phyloP scores from a whole-genome alignment of 2,888 invertebrate genomes.

The Clivina fossor region DNA sequence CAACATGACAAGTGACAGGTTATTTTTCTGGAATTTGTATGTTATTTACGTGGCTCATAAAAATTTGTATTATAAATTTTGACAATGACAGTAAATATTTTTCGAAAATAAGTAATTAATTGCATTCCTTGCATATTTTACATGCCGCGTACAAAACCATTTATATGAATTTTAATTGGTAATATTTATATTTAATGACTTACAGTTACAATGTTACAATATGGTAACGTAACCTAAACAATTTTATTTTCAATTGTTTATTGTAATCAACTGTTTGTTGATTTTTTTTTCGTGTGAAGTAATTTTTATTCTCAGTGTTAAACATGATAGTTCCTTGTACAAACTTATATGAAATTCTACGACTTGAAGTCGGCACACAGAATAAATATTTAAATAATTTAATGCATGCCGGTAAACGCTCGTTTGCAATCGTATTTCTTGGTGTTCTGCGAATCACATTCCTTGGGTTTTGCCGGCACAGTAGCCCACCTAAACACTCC shows the following conservation, averaged over 20 bases:
- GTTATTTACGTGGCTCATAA: too few species aligned
- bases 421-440: conserved; percentile 20
- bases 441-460: conserved; percentile 19
- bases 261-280: conserved; percentile 2
- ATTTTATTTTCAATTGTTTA: neutral
- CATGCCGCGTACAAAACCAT: too few species aligned
- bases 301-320: too few species aligned
- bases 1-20: conserved; percentile 12
- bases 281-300: too few species aligned
- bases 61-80: too few species aligned
- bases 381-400: conserved; percentile 28
- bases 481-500: neutral
- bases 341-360: conserved; percentile 1
- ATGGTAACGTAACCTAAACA: conserved; percentile 2
- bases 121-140: too few species aligned
- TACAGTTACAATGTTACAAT: conserved; percentile 3
- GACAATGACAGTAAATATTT: too few species aligned
- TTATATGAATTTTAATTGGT: too few species aligned
- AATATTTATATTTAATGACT: too few species aligned
- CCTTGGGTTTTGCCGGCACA: conserved; percentile 20
- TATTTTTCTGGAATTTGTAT: too few species aligned
- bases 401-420: conserved; percentile 19
- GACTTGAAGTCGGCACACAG: neutral
- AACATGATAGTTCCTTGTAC: conserved; percentile 17
- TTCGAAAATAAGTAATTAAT: too few species aligned